Base-by-base conservation (phyloP, 1,140 invertebrate species). In the Drosophila sp. region DNA sequence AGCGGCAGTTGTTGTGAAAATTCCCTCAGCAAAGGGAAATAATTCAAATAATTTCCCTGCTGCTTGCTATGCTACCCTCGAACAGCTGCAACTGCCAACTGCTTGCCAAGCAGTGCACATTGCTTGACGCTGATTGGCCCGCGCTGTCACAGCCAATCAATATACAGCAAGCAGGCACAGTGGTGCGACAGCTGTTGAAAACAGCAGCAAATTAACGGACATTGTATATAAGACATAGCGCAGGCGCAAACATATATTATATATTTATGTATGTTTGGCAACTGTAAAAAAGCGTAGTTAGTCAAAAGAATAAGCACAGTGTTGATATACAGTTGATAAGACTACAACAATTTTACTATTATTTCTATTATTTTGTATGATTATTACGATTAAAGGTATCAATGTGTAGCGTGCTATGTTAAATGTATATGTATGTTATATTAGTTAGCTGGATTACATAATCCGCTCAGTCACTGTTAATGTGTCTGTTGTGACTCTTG, bases 381-480 rank as follows among this genome's bases (percentile, higher is more conserved):
- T n/a, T n/a, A n/a, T n/a, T n/a, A n/a, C n/a, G n/a, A n/a, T n/a
- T n/a, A n/a, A n/a, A n/a, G n/a, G n/a, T n/a, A n/a, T n/a, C n/a
- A n/a, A n/a, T n/a, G n/a, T n/a, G n/a, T n/a, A 32, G 29, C 8
- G 8, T 8, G 29, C 34, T 36, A 9, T 36, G 8, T 11, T 36
- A 36, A 36, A 36, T 29, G 13, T 48, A 29, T 51, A 18, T 9
- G n/a, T n/a, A n/a, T 16, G 8, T 14, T 50, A 50, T 54, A 54
- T 14, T 38, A 27, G 16, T 14, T 38, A 27, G 16, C 25, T 40
- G 59, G 48, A 40, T 40, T 63, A 50, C 21, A 14, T 29, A 14
- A 67, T 64, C 62, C 62, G 62, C 40, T 64, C 59, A 63, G 59
- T 63, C 59, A 32, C 41, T 25, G 46, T 41, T 36, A 63, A 29